Conservation (phyloP, 1,140 invertebrate genomes). For the Augochlora pura region DNA sequence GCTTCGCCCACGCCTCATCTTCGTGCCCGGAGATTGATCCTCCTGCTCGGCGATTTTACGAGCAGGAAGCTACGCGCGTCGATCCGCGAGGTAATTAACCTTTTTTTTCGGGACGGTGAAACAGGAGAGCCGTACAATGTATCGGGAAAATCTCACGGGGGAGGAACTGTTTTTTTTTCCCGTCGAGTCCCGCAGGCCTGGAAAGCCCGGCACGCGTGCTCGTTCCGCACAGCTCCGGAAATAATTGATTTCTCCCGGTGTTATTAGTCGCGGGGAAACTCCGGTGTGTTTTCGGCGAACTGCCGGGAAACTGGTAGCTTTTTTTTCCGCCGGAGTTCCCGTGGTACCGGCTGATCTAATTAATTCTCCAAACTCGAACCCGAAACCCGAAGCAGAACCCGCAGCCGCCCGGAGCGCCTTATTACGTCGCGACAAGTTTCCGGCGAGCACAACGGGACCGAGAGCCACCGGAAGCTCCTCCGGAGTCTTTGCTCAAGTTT, state of each 20-base stretch:
- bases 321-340: background rate
- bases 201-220: too few species aligned
- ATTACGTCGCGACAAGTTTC: constrained; percentile 32
- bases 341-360: constrained; percentile 45
- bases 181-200: background rate
- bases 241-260: constrained; percentile 13
- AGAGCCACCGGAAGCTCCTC: background rate
- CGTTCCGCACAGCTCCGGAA: background rate
- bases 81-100: constrained; percentile 9
- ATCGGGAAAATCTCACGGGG: background rate
- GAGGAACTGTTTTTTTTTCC: background rate
- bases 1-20: background rate
- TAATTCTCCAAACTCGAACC: constrained; percentile 63
- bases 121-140: background rate
- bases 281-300: constrained; percentile 4
- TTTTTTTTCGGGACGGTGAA: background rate
- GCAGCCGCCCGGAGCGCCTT: constrained; percentile 29
- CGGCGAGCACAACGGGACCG: constrained; percentile 13
- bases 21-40: constrained; percentile 12
- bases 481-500: constrained; percentile 8
- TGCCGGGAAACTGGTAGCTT: background rate
- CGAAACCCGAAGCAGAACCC: constrained; percentile 60
- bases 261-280: constrained; percentile 5
- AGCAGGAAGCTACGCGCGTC: background rate
- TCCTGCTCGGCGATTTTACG: constrained; percentile 1